Conservation (phyloP, 1,140 invertebrate species). For the Drosophila persimilis region DNA sequence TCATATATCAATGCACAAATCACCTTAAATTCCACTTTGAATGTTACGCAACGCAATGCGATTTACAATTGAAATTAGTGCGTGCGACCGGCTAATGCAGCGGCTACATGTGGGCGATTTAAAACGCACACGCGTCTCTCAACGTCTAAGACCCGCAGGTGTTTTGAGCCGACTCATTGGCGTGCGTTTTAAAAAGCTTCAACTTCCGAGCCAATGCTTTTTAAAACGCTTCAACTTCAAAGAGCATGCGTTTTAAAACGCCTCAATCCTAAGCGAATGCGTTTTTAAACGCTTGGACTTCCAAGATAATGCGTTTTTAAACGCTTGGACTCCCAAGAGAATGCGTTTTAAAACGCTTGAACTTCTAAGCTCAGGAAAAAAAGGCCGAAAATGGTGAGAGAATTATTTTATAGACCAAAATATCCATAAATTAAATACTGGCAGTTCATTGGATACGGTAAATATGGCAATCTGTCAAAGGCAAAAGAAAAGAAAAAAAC, state of each 20-base stretch:
- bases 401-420: conserved; percentile 11
- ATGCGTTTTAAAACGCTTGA: not conserved
- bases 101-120: conserved; percentile 37
- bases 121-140: conserved; percentile 13
- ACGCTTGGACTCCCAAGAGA: no score
- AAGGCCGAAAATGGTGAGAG: conserved; percentile 10
- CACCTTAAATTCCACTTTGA: conserved; percentile 39
- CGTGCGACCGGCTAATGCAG: conserved; percentile 32
- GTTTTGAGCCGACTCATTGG: conserved; percentile 17
- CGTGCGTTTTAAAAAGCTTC: no score
- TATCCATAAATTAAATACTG: conserved; percentile 33
- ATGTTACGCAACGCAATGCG: conserved; percentile 38
- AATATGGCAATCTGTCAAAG: conserved; percentile 43
- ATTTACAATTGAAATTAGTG: conserved; percentile 60
- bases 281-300: no score
- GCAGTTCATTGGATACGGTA: conserved; percentile 13
- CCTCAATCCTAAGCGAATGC: no score
- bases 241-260: no score
- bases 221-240: no score
- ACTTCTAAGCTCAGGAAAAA: conserved; percentile 17
- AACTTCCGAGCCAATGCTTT: no score
- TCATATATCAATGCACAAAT: conserved; percentile 22
- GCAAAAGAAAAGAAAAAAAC: conserved; percentile 11
- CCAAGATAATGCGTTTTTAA: no score
- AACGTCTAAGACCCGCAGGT: conserved; percentile 20